Evolutionary conservation across 1,140 invertebrate genomes (phyloP).

Genomic region (Papilio xuthus): DNA sequence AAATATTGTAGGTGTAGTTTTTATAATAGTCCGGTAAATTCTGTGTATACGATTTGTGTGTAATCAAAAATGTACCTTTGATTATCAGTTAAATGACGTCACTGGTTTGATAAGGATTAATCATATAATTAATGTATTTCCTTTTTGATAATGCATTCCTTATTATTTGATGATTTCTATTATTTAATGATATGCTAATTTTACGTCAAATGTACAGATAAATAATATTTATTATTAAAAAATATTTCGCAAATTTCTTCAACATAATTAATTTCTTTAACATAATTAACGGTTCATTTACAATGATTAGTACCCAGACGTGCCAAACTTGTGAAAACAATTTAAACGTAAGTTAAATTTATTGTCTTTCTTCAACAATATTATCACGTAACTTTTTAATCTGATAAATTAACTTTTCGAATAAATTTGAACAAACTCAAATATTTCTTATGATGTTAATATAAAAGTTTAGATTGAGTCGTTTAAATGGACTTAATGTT

Average conservation of each 20-base stretch:
- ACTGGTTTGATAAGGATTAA: not conserved
- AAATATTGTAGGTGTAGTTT: not conserved
- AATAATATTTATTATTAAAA: too few relatives aligned
- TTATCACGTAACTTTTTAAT: conserved; percentile 40
- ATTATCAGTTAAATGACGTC: conserved; percentile 21
- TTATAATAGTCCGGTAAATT: not conserved
- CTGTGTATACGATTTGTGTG: not conserved
- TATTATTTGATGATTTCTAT: conserved; percentile 6
- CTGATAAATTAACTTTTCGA: conserved; percentile 44
- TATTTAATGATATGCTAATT: not conserved
- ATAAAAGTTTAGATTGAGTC: conserved; percentile 45
- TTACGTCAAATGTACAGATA: not conserved
- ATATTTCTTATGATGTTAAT: conserved; percentile 44
- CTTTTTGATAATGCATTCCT: conserved; percentile 15
- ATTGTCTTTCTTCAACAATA: conserved; percentile 3
- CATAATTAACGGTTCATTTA: not conserved
- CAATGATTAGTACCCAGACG: not conserved
- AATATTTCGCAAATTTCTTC: too few relatives aligned
- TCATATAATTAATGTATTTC: not conserved
- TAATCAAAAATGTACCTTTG: not conserved
- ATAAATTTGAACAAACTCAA: conserved; percentile 49
- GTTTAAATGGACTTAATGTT: not conserved
- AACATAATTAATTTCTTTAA: not conserved
- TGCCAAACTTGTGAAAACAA: conserved; percentile 3
- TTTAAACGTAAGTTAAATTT: conserved; percentile 14